These are phyloP conservation scores for Mythimna loreyi DNA, from an alignment of 2,888 invertebrate genomes.

Conservation along the genomic window DNA sequence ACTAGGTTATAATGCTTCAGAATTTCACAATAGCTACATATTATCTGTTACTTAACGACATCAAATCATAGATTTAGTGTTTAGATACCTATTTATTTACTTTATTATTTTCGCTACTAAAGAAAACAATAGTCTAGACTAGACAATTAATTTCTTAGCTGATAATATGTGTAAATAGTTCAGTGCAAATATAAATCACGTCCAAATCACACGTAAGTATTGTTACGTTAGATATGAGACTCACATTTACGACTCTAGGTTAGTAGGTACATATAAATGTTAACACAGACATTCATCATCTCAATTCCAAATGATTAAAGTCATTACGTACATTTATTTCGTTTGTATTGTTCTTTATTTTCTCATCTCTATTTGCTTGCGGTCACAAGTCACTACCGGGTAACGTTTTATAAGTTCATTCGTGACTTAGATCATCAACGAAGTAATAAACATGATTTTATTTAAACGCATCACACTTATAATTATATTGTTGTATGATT, in stretches of 20 bases:
- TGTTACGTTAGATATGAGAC: background rate
- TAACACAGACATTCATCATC: constrained; percentile 24
- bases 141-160: no score
- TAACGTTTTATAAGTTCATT: constrained; percentile 34
- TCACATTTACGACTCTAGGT: constrained; percentile 7
- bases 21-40: no score
- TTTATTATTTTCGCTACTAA: no score
- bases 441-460: constrained; percentile 22
- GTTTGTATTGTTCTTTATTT: constrained; percentile 44
- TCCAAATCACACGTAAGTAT: constrained; percentile 7
- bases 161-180: background rate
- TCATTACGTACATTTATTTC: constrained; percentile 35
- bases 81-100: no score
- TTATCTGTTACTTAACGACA: no score
- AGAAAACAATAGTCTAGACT: no score
- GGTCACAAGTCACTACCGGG: constrained; percentile 53
- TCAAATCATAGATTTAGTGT: no score
- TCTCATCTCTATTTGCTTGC: constrained; percentile 48
- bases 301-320: constrained; percentile 27
- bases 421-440: constrained; percentile 41
- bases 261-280: constrained; percentile 7
- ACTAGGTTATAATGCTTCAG: no score
- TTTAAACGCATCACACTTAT: constrained; percentile 24
- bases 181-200: background rate
- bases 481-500: constrained; percentile 36